Evolutionary conservation across 2,113 vertebrate genomes (phyloP).

Genomic region (Centropus unirufus): DNA sequence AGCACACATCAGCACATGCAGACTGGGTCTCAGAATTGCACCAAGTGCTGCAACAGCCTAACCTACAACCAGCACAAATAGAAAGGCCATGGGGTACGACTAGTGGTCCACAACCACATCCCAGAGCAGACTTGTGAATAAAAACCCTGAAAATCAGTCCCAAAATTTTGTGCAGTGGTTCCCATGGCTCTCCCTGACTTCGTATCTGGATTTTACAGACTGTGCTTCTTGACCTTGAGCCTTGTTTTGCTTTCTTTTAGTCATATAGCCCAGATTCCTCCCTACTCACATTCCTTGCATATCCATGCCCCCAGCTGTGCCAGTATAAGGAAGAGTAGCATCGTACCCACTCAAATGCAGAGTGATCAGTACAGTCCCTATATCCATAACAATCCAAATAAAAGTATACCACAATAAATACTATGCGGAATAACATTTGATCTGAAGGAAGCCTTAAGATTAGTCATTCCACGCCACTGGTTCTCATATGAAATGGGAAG

Average conservation of each 20-base stretch:
- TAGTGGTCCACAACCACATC: not conserved
- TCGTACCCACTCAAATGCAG: not conserved
- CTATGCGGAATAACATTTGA: not conserved
- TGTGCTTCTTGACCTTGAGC: not conserved
- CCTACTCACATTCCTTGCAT: not conserved
- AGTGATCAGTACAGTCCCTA: not conserved
- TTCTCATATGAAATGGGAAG: not conserved
- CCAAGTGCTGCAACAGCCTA: not conserved
- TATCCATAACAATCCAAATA: not conserved
- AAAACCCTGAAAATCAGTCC: not conserved
- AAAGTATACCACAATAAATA: not conserved
- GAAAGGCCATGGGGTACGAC: not conserved
- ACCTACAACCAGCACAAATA: not conserved
- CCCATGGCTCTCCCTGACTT: not conserved
- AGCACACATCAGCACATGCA: not conserved
- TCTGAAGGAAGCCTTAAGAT: not conserved
- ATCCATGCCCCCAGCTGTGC: not conserved
- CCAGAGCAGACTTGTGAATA: not conserved
- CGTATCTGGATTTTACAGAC: not conserved
- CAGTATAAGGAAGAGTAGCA: not conserved
- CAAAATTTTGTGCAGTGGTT: not conserved
- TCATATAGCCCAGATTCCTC: not conserved
- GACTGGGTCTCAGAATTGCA: not conserved
- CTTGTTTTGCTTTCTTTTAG: not conserved
- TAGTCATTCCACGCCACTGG: not conserved